Percentiles rank a stretch among this genome's conserved stretches.
Evolutionary conservation across 2,113 vertebrate species (phyloP).

Genomic region (Proteles cristata): DNA sequence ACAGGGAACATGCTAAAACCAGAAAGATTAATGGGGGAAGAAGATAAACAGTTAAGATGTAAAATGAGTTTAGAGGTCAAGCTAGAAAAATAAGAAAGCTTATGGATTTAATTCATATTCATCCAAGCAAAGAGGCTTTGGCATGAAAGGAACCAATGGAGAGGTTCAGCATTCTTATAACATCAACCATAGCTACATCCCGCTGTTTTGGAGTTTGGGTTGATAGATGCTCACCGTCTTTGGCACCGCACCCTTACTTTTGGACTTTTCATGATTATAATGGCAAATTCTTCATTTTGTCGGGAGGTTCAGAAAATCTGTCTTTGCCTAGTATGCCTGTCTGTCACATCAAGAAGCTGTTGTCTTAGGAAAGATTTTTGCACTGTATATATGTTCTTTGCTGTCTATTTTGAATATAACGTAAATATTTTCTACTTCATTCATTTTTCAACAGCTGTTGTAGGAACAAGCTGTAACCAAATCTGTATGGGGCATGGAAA

Average conservation of each 20-base stretch:
- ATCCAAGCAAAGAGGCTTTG: conserved; percentile 85
- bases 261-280: background rate
- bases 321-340: background rate
- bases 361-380: background rate
- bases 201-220: conserved; percentile 83
- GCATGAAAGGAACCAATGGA: conserved; percentile 82
- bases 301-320: background rate
- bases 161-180: conserved; percentile 79
- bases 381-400: background rate
- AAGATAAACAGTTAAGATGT: conserved; percentile 69
- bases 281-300: background rate
- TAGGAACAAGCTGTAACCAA: conserved; percentile 58
- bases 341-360: background rate
- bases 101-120: conserved; percentile 86
- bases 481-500: background rate
- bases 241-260: conserved; percentile 52
- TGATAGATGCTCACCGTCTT: conserved; percentile 79
- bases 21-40: conserved; percentile 60
- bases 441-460: conserved; percentile 55
- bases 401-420: conserved; percentile 64
- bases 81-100: conserved; percentile 86
- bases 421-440: conserved; percentile 61
- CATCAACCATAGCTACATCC: conserved; percentile 78
- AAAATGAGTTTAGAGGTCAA: conserved; percentile 84
- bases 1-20: conserved; percentile 58